phyloP scores from a whole-genome alignment of 1,140 invertebrate genomes.

The Paraescarpia echinospica region DNA sequence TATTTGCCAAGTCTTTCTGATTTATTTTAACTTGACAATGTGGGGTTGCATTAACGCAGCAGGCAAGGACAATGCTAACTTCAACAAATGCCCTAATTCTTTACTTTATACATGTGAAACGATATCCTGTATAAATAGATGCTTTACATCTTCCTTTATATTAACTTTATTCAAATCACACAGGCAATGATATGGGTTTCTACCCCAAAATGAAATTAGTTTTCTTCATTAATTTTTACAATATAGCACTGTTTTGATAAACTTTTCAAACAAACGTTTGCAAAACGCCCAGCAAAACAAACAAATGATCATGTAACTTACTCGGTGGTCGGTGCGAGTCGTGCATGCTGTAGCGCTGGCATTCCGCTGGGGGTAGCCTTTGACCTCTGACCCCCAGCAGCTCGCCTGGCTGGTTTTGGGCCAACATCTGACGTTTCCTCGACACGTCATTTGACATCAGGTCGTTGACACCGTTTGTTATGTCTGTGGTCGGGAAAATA shows the following conservation, averaged over 20 bases:
- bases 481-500: neutral
- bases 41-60: too few species aligned
- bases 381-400: neutral
- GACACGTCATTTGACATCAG: neutral
- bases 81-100: too few species aligned
- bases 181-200: too few species aligned
- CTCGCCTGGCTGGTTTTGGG: neutral
- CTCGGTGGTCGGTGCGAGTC: slow-evolving; percentile 12
- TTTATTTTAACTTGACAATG: too few species aligned
- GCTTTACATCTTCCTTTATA: too few species aligned
- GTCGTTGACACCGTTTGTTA: neutral
- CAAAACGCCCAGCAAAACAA: neutral
- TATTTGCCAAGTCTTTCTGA: too few species aligned
- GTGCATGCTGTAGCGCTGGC: slow-evolving; percentile 8
- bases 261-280: neutral
- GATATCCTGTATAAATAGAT: too few species aligned
- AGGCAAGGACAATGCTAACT: too few species aligned
- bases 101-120: too few species aligned
- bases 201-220: too few species aligned
- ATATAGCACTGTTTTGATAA: neutral
- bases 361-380: neutral
- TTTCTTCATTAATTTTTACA: too few species aligned
- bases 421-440: neutral
- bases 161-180: too few species aligned
- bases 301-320: neutral